Conservation (phyloP, 2,888 invertebrate genomes). For the Idaea dimidiata region DNA sequence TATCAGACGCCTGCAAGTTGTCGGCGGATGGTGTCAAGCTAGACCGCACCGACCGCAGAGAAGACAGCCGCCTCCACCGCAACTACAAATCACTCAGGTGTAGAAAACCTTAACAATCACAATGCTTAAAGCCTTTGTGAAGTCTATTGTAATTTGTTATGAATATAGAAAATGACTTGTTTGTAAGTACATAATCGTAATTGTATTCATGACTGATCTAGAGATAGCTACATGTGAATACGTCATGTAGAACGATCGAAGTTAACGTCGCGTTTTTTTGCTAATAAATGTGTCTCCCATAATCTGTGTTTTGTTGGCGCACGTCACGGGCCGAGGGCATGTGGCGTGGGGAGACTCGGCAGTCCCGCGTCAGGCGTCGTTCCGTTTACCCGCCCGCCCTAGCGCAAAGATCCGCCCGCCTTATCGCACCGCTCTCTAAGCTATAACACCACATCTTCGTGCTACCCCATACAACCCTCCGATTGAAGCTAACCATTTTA, state of each 20-base stretch:
- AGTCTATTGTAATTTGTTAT: conserved; percentile 14
- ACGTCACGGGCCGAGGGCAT: conserved; percentile 45
- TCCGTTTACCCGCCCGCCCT: conserved; percentile 53
- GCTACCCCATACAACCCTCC: conserved; percentile 26
- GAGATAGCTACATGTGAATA: conserved; percentile 27
- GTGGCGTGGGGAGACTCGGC: conserved; percentile 54
- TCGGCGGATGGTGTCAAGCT: conserved; percentile 57
- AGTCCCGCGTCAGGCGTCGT: conserved; percentile 77
- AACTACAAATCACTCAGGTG: conserved; percentile 76
- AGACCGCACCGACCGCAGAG: conserved; percentile 55
- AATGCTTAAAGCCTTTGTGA: conserved; percentile 25
- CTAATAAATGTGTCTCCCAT: conserved; percentile 73
- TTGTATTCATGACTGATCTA: neutral
- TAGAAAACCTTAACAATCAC: conserved; percentile 33
- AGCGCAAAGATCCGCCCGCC: conserved; percentile 42
- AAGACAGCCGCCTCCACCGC: conserved; percentile 56
- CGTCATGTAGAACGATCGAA: conserved; percentile 60
- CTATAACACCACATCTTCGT: neutral
- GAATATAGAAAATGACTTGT: conserved; percentile 14
- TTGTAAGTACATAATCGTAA: conserved; percentile 11
- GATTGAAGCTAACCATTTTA: conserved; percentile 14
- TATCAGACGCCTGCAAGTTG: conserved; percentile 47
- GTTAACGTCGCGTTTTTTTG: conserved; percentile 67
- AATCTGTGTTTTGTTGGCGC: conserved; percentile 75
- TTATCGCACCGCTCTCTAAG: conserved; percentile 31